Evolutionary conservation across 2,888 invertebrate species (phyloP), one percentile per base, ranked within the genome.

Genomic region (Syrphus vitripennis): DNA sequence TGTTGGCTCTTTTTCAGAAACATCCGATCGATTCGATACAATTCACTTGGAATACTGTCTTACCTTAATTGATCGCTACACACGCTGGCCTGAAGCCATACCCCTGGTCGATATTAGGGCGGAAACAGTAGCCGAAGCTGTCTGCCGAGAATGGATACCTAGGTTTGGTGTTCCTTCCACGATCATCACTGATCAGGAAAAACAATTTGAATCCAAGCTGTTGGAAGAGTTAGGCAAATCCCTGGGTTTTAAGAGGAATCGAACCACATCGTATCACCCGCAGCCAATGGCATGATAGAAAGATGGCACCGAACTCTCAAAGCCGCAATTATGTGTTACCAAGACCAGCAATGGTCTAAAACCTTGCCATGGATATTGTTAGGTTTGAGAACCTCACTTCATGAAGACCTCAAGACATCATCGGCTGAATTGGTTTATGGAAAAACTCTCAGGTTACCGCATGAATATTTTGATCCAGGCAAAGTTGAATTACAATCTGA

Each of bases 11-110:
- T 91, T 91, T 79, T 48, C 79, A 31, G 84, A 87, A 83, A 50
- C 83, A 45, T 80, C 84, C 57, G 80, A 87, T 81, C 86, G 89
- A 74, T 87, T 89, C 79, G 89, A 88, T 59, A 86, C 74, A 40
- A 88, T 88, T 78, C 88, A 88, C 78, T 79, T 81, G 9, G 78
- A 63, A 0, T 69, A 69, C n/a, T 61, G 67, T 3, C 29, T 76
- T 1, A 59, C 67, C 2, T 9, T 65, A 12, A 65, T 65, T 2
- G 75, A 75, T 14, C 24, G 75, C 0, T 75, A n/a, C 24, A 65
- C 55, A 0, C 53, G 61, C 0, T 67, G 65, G 57, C 55, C 65
- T 10, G 75, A 75, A 16, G 65, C 75, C 12, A 31, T 59, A 14
- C 42, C 74, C 3, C 0, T 59, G 10, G n/a, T 14, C 2, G 45